Evolutionary conservation across 1,140 invertebrate species (phyloP).

Genomic region (Sinella curviseta): DNA sequence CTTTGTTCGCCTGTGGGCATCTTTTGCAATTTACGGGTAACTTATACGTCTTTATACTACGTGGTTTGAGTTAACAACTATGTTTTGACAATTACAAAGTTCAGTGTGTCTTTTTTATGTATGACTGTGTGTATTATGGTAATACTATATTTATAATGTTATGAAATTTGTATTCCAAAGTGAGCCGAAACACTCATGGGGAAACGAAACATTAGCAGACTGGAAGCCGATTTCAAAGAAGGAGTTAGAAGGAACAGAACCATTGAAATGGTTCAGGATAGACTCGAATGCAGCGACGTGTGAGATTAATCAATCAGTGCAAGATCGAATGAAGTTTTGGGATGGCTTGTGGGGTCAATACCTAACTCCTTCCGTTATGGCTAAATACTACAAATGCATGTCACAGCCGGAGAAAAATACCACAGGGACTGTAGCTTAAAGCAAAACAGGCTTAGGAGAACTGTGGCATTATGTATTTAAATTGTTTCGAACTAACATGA

Average conservation of each 20-base stretch:
- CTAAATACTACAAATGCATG: no score
- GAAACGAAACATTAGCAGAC: neutral
- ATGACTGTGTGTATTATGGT: no score
- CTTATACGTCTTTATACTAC: neutral
- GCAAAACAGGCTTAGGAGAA: no score
- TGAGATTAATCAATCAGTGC: neutral
- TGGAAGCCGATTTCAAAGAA: neutral
- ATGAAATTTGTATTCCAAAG: neutral
- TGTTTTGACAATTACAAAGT: neutral
- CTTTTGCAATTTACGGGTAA: neutral
- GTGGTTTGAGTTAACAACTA: neutral
- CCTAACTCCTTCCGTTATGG: neutral
- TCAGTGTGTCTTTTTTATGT: no score
- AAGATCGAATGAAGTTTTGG: neutral
- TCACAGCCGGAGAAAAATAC: no score
- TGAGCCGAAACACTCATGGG: neutral
- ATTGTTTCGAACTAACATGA: no score
- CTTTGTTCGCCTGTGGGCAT: conserved; percentile 9
- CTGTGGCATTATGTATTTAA: no score
- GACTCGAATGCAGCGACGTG: neutral
- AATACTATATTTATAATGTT: no score
- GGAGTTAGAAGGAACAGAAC: neutral
- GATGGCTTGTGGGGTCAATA: neutral
- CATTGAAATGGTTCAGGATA: neutral
- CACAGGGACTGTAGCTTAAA: no score